Conservation (phyloP, 2,113 vertebrate genomes). For the Axis porcinus region DNA sequence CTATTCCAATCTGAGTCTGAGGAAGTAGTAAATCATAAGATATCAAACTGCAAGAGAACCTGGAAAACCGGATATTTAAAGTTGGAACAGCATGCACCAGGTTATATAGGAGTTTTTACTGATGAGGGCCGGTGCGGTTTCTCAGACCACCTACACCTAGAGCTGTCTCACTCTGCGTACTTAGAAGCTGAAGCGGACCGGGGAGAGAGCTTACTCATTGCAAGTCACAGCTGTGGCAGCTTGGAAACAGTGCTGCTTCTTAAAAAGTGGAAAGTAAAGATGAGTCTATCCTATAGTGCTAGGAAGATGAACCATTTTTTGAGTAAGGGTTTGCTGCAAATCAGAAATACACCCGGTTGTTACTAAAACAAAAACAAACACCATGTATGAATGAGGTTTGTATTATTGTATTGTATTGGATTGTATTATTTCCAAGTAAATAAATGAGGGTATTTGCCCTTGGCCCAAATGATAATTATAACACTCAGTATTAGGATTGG, state of each 20-base stretch:
- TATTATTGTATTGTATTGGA: too few species aligned
- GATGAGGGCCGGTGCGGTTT: too few species aligned
- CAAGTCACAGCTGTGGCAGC: neutral
- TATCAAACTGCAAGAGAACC: neutral
- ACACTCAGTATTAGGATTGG: slow-evolving; percentile 50
- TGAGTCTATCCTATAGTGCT: neutral
- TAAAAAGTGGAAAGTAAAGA: neutral
- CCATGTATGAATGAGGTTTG: neutral
- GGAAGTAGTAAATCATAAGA: neutral
- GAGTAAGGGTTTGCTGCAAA: neutral
- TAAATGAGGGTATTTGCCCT: slow-evolving; percentile 55
- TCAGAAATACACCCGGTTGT: neutral
- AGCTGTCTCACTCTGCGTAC: neutral
- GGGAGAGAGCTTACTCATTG: neutral
- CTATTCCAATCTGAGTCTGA: neutral
- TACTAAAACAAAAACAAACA: neutral
- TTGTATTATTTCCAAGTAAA: slow-evolving; percentile 7
- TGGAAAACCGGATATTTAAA: neutral
- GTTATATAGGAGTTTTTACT: neutral
- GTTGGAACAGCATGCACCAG: neutral
- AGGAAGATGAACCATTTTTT: neutral
- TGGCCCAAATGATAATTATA: slow-evolving; percentile 50
- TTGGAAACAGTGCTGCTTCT: neutral
- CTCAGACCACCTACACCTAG: neutral
- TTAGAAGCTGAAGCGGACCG: neutral